A percentile compares a stretch with the other conserved stretches of the same genome.
phyloP scores from a whole-genome alignment of 2,888 invertebrate species.

The Heteropelma amictum region DNA sequence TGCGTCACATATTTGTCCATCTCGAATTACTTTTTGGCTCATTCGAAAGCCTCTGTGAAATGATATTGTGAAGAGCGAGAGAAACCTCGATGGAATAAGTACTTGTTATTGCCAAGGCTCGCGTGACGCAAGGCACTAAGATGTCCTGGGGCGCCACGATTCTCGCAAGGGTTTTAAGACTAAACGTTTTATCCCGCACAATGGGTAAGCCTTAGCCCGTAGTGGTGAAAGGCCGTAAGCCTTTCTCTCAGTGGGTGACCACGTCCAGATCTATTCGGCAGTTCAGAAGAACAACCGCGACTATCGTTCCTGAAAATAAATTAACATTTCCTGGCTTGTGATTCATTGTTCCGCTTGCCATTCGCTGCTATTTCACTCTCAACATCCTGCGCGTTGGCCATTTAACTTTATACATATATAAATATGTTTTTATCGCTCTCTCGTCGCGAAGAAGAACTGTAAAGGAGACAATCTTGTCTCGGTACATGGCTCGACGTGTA shows the following conservation, averaged over 20 bases:
- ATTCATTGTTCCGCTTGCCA: conserved; percentile 55
- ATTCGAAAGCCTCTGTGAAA: not conserved
- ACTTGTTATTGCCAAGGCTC: conserved; percentile 22
- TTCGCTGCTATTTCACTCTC: conserved; percentile 50
- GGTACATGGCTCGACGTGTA: not conserved
- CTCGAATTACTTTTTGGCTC: not conserved
- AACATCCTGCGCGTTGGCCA: conserved; percentile 43
- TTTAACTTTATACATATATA: conserved; percentile 6
- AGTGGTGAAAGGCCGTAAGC: conserved; percentile 11
- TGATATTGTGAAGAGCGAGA: conserved; percentile 9
- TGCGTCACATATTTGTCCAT: not conserved
- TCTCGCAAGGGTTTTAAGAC: not conserved
- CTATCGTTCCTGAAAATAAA: conserved; percentile 56
- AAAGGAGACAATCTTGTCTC: conserved; percentile 1
- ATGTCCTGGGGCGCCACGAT: conserved; percentile 32
- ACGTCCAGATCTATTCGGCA: conserved; percentile 24
- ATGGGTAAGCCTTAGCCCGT: conserved; percentile 7
- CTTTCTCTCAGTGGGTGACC: conserved; percentile 18
- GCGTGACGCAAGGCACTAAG: conserved; percentile 49
- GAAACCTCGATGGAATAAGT: conserved; percentile 2
- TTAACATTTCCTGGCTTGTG: conserved; percentile 53
- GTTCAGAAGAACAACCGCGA: conserved; percentile 29
- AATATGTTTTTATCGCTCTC: not conserved
- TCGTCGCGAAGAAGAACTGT: not conserved
- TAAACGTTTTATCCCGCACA: conserved; percentile 43